These are phyloP conservation scores for Lethenteron camtschaticum DNA, from an alignment of 2,113 vertebrate species.

Conservation along the genomic window DNA sequence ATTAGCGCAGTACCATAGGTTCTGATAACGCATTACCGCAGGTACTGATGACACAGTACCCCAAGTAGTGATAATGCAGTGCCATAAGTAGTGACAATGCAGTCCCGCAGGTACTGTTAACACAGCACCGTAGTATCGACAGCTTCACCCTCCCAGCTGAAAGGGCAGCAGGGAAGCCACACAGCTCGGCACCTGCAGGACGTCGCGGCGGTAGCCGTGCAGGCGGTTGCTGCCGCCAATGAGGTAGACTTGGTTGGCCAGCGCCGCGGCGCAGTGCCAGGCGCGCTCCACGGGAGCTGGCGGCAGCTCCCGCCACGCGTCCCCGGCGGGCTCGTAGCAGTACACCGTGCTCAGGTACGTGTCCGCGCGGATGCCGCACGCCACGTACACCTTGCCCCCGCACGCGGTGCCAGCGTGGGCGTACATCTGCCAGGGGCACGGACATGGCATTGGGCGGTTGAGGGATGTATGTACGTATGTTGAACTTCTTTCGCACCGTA, in stretches of 20 bases:
- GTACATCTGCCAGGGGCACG: conserved; percentile 34
- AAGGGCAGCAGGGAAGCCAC: no score
- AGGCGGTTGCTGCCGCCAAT: conserved; percentile 80
- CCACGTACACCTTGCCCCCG: conserved; percentile 59
- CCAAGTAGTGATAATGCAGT: no score
- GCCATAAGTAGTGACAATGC: no score
- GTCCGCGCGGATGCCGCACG: conserved; percentile 52
- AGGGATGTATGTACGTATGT: background rate
- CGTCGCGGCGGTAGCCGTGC: conserved; percentile 47
- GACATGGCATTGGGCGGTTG: background rate
- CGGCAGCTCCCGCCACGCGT: conserved; percentile 38
- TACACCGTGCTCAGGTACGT: conserved; percentile 59
- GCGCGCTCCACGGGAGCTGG: conserved; percentile 54
- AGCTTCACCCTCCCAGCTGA: no score
- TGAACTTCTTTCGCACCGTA: no score
- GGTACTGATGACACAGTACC: no score
- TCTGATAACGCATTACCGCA: no score
- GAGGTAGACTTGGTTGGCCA: conserved; percentile 45
- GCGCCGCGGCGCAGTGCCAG: conserved; percentile 65
- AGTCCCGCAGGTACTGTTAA: no score
- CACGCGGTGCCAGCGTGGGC: conserved; percentile 55
- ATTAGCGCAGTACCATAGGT: no score
- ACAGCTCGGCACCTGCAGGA: conserved; percentile 46
- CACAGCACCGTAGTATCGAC: no score
- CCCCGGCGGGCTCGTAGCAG: conserved; percentile 43